Base-by-base conservation (phyloP, 2,113 vertebrate genomes). In the Egretta garzetta region DNA sequence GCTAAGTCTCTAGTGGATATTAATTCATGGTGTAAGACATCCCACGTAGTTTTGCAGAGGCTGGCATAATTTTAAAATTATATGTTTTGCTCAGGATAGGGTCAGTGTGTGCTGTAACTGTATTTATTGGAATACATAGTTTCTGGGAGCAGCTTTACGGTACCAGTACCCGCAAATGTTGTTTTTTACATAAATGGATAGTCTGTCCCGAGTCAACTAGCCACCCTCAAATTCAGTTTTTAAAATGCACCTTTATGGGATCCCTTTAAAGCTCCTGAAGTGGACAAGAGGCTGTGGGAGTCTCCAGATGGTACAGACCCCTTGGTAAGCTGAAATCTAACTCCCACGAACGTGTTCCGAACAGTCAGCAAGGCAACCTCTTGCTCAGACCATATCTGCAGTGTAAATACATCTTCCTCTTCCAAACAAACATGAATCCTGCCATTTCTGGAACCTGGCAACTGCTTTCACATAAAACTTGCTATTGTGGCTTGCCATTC, bases 11-110 rank as follows among this genome's bases (percentile, higher is more conserved):
- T 95, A 30, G 96, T 98, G 98, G 97, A 94, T 98, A 98, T 98
- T 98, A 98, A 98, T 98, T 98, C 98, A 97, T 81, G 92, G 97
- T 95, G 97, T 98, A 97, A 97, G 97, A 98, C 95, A 98, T 98
- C 95, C 95, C 96, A 97, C 97, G 91, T 98, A 97, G 98, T 98
- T 98, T 98, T 98, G 95, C 98, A 96, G 97, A 72, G 96, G 90
- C 97, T 96, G 97, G 95, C 93, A 92, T 96, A 70, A 97, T 98
- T 98, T 96, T 93, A 92, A 97, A 95, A 94, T 88, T 39, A 32
- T 82, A 71, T 86, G 97, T 95, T 98, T 96, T 97, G 73, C 93
- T 96, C 84, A 76, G 96, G 97, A 97, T 75, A 96, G 96, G 96
- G 95, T 94, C 93, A 94, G 64, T 88, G 74, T 67, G 67, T 63